These are phyloP conservation scores for Lamprologus callipterus DNA, from an alignment of 2,113 vertebrate species.

Conservation along the genomic window DNA sequence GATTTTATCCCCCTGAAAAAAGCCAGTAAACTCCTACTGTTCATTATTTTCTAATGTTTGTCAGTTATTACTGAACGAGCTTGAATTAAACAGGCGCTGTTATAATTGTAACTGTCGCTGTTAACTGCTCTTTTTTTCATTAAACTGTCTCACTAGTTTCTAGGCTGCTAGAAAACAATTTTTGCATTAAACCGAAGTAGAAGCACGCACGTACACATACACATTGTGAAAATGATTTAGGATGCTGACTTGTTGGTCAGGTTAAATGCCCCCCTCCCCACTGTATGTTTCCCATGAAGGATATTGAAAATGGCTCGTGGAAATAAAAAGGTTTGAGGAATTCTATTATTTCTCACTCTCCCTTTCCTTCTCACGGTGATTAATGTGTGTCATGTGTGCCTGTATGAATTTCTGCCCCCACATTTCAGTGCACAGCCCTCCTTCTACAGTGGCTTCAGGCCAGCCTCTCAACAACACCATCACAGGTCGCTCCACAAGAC, in stretches of 20 bases:
- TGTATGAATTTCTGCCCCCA: background rate
- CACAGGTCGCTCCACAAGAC: slow-evolving; percentile 9
- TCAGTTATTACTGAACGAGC: background rate
- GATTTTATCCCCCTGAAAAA: background rate
- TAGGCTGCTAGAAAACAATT: background rate
- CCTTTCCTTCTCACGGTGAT: background rate
- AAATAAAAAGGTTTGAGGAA: background rate
- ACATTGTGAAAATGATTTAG: background rate
- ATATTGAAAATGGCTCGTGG: background rate
- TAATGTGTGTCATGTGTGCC: background rate
- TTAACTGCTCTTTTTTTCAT: background rate
- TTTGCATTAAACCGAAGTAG: background rate
- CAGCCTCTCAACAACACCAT: background rate
- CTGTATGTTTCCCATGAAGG: background rate
- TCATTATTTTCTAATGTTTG: background rate
- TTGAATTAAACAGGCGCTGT: background rate
- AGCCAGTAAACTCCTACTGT: background rate
- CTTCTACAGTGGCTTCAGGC: background rate
- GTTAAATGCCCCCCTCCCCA: background rate
- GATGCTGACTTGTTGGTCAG: background rate
- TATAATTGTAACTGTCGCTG: background rate
- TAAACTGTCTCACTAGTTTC: background rate
- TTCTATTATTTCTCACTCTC: background rate
- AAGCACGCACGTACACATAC: background rate
- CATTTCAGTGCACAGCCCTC: background rate